A percentile compares a stretch with the other conserved stretches of the same genome.
Evolutionary conservation across 2,113 vertebrate species (phyloP).

Genomic region (Thamnophis sirtalis): DNA sequence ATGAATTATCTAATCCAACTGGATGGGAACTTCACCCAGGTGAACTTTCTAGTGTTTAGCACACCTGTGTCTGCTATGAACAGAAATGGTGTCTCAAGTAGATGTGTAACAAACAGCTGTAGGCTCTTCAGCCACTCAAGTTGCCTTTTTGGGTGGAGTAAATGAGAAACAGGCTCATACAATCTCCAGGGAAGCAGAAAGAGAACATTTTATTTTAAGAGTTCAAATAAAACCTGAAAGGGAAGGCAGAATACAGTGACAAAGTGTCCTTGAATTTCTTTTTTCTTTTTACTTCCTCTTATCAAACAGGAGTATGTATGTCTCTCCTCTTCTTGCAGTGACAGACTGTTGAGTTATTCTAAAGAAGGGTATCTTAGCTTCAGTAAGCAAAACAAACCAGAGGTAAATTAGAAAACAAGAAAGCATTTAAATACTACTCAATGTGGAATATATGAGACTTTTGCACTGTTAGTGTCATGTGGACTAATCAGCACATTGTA

Average conservation of each 20-base stretch:
- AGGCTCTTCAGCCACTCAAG: not conserved
- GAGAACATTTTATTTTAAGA: not conserved
- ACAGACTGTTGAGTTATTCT: slow-evolving; percentile 32
- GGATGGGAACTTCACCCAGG: not conserved
- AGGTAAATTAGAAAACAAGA: slow-evolving; percentile 42
- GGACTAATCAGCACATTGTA: not conserved
- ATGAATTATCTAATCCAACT: not conserved
- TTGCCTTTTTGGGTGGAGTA: not conserved
- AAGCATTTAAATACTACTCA: not conserved
- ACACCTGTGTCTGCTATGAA: not conserved
- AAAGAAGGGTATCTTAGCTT: slow-evolving; percentile 44
- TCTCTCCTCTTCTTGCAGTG: slow-evolving; percentile 20
- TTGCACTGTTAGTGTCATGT: not conserved
- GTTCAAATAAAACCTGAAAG: not conserved
- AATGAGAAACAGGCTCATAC: not conserved
- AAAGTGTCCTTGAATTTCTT: slow-evolving; percentile 10
- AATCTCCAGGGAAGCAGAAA: not conserved
- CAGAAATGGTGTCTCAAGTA: not conserved
- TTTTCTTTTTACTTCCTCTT: too few species aligned
- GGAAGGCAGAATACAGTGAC: not conserved
- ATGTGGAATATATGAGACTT: slow-evolving; percentile 17
- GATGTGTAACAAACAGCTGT: not conserved
- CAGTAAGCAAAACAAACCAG: slow-evolving; percentile 42
- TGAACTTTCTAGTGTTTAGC: not conserved
- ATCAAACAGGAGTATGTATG: not conserved